Evolutionary conservation across 2,797 vertebrate genomes (phyloP).

Genomic region (Trachurus trachurus): DNA sequence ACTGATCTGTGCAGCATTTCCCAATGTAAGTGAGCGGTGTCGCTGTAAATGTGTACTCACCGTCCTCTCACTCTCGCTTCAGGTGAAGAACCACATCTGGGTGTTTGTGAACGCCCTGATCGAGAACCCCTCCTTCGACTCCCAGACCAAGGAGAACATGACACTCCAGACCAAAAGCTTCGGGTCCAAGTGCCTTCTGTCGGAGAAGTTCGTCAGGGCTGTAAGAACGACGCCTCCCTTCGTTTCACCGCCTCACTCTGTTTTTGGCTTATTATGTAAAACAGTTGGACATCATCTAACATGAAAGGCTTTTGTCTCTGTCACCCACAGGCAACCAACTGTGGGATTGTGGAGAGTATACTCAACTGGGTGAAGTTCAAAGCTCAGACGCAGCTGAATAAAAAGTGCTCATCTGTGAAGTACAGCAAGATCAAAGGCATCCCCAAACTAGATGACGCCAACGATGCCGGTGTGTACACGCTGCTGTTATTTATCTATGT

Average conservation of each 20-base stretch:
- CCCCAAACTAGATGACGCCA: conserved; percentile 98
- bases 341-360: conserved; percentile 97
- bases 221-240: conserved; percentile 82
- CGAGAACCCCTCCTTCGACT: conserved; percentile 98
- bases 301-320: conserved; percentile 23
- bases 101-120: conserved; percentile 96
- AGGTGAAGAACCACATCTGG: conserved; percentile 99
- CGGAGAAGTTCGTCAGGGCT: conserved; percentile 96
- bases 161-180: conserved; percentile 97
- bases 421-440: conserved; percentile 98
- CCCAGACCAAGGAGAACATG: conserved; percentile 99
- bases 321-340: conserved; percentile 87
- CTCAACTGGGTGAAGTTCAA: conserved; percentile 99
- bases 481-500: conserved; percentile 12
- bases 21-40: not conserved
- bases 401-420: conserved; percentile 97
- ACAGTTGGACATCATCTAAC: not conserved
- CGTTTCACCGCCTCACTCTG: not conserved
- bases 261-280: not conserved
- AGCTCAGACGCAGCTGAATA: conserved; percentile 96
- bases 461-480: conserved; percentile 93
- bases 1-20: not conserved
- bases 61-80: conserved; percentile 42
- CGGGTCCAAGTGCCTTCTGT: conserved; percentile 93
- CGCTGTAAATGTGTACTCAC: not conserved